Percentiles rank a stretch among this genome's conserved stretches.
phyloP scores from a whole-genome alignment of 2,797 vertebrate species.

The Pangasius mekongensis region DNA sequence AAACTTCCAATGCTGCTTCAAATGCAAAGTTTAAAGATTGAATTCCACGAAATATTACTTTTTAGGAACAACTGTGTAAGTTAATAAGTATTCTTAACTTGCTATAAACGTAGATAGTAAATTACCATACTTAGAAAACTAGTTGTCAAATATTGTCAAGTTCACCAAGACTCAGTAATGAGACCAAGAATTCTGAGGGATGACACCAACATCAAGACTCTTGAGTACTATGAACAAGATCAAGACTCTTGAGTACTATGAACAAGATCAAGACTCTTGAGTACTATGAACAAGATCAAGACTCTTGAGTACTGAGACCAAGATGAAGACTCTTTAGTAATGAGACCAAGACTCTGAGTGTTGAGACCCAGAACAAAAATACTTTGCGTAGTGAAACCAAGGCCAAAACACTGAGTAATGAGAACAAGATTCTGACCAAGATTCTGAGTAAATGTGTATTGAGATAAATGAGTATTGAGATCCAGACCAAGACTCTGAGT shows the following conservation, averaged over 20 bases:
- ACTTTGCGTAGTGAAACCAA: background rate
- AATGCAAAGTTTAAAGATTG: background rate
- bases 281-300: background rate
- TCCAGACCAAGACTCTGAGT: too few species aligned
- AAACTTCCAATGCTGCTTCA: background rate
- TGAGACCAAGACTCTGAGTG: background rate
- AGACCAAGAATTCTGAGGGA: background rate
- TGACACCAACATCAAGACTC: background rate
- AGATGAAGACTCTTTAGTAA: background rate
- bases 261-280: background rate
- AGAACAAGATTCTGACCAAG: background rate
- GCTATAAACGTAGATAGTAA: background rate
- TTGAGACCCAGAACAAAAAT: background rate
- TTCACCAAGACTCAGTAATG: background rate
- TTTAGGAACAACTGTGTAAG: background rate
- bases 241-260: too few species aligned
- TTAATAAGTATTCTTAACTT: background rate
- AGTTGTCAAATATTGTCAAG: too few species aligned
- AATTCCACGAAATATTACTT: background rate
- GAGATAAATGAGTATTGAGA: background rate
- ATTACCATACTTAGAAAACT: background rate
- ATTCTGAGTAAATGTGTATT: background rate
- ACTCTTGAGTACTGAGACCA: background rate
- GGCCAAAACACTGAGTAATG: background rate
- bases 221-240: background rate